phyloP scores from a whole-genome alignment of 2,113 vertebrate genomes.

The Campylomormyrus numenius region DNA sequence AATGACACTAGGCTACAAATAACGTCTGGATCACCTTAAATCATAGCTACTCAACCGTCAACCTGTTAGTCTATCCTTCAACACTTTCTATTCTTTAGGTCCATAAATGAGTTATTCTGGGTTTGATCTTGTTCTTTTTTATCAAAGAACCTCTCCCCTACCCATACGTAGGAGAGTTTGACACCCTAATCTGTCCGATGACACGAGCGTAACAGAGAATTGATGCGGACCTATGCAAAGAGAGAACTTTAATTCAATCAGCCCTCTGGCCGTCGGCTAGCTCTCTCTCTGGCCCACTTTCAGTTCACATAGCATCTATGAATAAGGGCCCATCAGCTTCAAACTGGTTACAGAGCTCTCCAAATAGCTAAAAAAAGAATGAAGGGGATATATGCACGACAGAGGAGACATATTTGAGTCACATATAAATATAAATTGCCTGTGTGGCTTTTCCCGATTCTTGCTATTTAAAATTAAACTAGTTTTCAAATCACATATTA shows the following conservation, averaged over 20 bases:
- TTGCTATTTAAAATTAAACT: constrained; percentile 2
- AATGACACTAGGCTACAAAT: background rate
- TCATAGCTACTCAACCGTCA: background rate
- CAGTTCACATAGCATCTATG: background rate
- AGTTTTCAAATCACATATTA: background rate
- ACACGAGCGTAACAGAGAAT: background rate
- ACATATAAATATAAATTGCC: background rate
- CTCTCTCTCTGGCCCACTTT: background rate
- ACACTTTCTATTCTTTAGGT: background rate
- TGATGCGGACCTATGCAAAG: background rate
- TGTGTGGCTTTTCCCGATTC: background rate
- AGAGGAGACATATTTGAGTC: background rate
- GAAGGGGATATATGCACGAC: background rate
- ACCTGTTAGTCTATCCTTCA: background rate
- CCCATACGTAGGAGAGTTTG: background rate
- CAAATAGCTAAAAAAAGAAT: background rate
- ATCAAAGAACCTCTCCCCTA: background rate
- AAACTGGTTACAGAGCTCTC: background rate
- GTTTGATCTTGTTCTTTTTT: background rate
- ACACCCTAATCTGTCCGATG: background rate
- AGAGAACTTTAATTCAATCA: background rate
- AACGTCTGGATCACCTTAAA: background rate
- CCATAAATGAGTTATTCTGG: background rate
- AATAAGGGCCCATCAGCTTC: background rate
- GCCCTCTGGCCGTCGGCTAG: background rate